Percentiles rank a stretch among this genome's conserved stretches.
Conservation (phyloP, 2,797 vertebrate genomes). For the Hoplostethus atlanticus region DNA sequence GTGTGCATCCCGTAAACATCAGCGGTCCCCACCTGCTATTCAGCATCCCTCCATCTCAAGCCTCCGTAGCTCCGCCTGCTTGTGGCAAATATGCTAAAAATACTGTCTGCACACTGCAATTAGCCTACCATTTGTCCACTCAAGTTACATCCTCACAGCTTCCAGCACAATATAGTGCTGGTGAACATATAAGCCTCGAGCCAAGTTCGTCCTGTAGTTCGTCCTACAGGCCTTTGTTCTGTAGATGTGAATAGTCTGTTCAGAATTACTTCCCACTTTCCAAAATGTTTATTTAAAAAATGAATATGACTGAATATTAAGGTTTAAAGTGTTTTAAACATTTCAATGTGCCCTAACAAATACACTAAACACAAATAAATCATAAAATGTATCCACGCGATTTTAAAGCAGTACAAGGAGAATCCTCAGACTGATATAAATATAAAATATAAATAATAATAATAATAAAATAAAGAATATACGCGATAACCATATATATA, state of each 20-base stretch:
- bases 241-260: too few species aligned
- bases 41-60: constrained; percentile 64
- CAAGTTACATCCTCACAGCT: not conserved
- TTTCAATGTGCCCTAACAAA: too few species aligned
- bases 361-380: too few species aligned
- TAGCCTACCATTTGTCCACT: constrained; percentile 23
- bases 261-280: too few species aligned
- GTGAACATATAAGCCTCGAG: not conserved
- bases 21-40: constrained; percentile 63
- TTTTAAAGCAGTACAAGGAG: not conserved
- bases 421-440: not conserved
- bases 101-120: constrained; percentile 29
- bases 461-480: not conserved
- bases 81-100: constrained; percentile 49
- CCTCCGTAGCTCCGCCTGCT: constrained; percentile 68
- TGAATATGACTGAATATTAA: too few species aligned
- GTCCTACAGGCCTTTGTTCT: not conserved
- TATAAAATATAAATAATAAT: too few species aligned
- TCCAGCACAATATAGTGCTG: constrained; percentile 1
- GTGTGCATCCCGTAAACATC: constrained; percentile 52
- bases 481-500: not conserved
- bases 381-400: not conserved
- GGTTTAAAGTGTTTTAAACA: too few species aligned
- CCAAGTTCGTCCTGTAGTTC: not conserved
- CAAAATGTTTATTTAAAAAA: too few species aligned